Evolutionary conservation across 2,797 vertebrate genomes (phyloP).

Genomic region (Semotilus atromaculatus): DNA sequence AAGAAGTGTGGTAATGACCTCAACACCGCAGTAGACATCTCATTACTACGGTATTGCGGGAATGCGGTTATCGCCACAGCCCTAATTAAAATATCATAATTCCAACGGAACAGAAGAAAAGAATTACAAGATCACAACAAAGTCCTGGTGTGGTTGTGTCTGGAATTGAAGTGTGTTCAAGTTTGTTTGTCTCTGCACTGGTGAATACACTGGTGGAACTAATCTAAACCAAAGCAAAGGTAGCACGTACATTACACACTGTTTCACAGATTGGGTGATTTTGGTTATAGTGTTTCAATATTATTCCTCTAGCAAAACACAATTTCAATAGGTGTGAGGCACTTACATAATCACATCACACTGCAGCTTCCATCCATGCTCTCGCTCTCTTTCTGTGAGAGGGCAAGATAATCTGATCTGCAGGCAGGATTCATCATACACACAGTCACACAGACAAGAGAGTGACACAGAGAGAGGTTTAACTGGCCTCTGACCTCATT

Average conservation of each 20-base stretch:
- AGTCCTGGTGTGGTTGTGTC: not conserved
- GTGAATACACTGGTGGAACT: not conserved
- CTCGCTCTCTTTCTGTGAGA: constrained; percentile 61
- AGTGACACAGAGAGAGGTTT: constrained; percentile 51
- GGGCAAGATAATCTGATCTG: constrained; percentile 76
- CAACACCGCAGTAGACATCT: too few relatives aligned
- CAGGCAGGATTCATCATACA: constrained; percentile 72
- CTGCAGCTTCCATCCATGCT: constrained; percentile 33
- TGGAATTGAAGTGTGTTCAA: not conserved
- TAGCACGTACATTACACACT: too few relatives aligned
- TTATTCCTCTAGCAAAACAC: too few relatives aligned
- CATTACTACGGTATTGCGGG: too few relatives aligned
- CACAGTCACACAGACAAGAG: not conserved
- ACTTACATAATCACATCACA: constrained; percentile 78
- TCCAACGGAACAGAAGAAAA: not conserved
- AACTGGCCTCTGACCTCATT: constrained; percentile 59
- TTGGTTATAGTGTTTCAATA: too few relatives aligned
- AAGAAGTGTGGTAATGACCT: too few relatives aligned
- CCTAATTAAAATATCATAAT: not conserved
- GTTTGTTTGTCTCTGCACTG: not conserved
- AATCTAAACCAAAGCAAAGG: not conserved
- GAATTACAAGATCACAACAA: not conserved
- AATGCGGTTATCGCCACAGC: too few relatives aligned
- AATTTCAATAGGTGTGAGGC: constrained; percentile 71
- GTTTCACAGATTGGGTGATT: too few relatives aligned